Evolutionary conservation across 2,888 invertebrate genomes (phyloP).

Genomic region (Drosophila demipolita): DNA sequence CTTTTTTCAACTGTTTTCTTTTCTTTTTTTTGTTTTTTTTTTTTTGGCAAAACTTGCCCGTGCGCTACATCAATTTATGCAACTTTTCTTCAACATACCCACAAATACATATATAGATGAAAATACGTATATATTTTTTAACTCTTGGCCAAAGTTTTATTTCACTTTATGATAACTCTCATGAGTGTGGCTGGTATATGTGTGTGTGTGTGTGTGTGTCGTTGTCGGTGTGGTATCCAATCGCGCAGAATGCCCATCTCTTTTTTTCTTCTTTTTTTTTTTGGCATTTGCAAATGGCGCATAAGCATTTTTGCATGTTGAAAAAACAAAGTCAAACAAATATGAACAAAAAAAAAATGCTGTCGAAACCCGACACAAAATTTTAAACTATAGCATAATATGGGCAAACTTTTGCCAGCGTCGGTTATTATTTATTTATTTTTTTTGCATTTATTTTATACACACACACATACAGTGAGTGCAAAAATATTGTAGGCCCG

Average conservation of each 20-base stretch:
- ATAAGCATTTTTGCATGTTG: conserved; percentile 71
- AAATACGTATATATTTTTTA: conserved; percentile 42
- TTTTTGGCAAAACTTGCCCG: conserved; percentile 21
- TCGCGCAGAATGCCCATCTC: conserved; percentile 69
- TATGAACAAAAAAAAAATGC: conserved; percentile 18
- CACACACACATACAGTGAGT: neutral
- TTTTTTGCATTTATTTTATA: conserved; percentile 16
- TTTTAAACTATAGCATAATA: conserved; percentile 62
- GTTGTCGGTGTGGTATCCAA: conserved; percentile 50
- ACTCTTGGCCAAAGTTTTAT: conserved; percentile 66
- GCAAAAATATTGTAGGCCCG: conserved; percentile 46
- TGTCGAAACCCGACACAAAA: conserved; percentile 32
- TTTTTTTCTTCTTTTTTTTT: conserved; percentile 38
- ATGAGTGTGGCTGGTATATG: conserved; percentile 23
- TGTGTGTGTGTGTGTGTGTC: conserved; percentile 21
- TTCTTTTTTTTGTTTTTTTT: conserved; percentile 5
- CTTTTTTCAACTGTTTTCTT: conserved; percentile 1
- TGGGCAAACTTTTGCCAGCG: conserved; percentile 55
- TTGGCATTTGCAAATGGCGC: conserved; percentile 73
- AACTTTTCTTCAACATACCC: conserved; percentile 41
- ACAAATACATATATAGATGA: neutral
- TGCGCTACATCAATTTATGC: conserved; percentile 63
- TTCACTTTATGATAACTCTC: conserved; percentile 57
- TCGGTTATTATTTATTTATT: conserved; percentile 6
- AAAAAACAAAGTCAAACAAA: conserved; percentile 14